Percentiles rank a stretch among this genome's conserved stretches.
Conservation (phyloP, 1,140 invertebrate genomes). For the Venustaconcha ellipsiformis region DNA sequence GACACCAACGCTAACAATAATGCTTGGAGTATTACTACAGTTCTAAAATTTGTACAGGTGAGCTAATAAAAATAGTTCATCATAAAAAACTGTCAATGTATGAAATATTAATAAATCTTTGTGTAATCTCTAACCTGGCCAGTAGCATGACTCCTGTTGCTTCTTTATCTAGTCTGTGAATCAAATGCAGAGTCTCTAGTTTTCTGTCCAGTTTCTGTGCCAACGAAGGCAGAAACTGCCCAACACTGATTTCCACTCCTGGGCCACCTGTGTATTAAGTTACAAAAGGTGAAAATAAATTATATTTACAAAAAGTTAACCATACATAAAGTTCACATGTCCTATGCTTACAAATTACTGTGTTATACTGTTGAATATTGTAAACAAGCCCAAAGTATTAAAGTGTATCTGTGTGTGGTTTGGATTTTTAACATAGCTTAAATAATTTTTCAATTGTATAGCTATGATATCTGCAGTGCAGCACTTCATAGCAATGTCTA, state of each 20-base stretch:
- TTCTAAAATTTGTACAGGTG: too few relatives aligned
- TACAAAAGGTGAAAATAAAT: background rate
- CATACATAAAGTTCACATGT: background rate
- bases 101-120: background rate
- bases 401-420: too few relatives aligned
- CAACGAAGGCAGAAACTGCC: conserved; percentile 63
- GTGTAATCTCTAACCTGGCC: conserved; percentile 56
- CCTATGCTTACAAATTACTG: background rate
- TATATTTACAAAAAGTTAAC: background rate
- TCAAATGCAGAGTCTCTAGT: conserved; percentile 65
- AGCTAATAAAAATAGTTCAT: background rate
- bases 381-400: background rate
- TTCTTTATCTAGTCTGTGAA: conserved; percentile 73
- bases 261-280: conserved; percentile 52
- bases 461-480: too few relatives aligned
- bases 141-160: conserved; percentile 71
- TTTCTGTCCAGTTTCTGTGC: conserved; percentile 41
- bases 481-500: too few relatives aligned
- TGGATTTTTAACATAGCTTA: too few relatives aligned
- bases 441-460: too few relatives aligned
- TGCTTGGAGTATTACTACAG: too few relatives aligned
- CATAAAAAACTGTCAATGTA: background rate
- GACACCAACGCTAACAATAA: background rate
- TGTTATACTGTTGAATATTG: background rate
- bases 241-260: conserved; percentile 61